Evolutionary conservation across 1,140 invertebrate species (phyloP), one percentile per base, ranked within the genome.

Genomic region (Tetramorium alpestre): DNA sequence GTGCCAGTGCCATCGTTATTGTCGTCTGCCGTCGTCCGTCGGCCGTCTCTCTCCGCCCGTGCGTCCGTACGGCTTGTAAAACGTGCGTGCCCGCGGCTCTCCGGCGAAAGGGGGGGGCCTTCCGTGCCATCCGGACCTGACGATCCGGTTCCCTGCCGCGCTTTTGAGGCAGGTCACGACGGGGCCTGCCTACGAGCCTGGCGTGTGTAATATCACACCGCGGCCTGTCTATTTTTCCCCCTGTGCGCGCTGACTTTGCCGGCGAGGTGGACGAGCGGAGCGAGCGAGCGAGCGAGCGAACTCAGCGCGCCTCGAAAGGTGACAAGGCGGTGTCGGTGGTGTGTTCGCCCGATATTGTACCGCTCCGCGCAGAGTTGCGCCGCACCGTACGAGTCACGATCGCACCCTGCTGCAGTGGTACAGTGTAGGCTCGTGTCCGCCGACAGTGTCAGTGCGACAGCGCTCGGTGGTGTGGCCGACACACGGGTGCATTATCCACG

Each of bases 1-100:
- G 90, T 91, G 85, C 86, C 86, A 89, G 90, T 89, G 89, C 75
- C 77, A 88, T 89, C 75, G 81, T 86, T 88, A 69, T 82, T 33
- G 41, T 86, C 47, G 41, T 86, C 47, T 13, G n/a, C 18, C 60
- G 62, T 77, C 75, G 80, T 90, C 76, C 51, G 77, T 84, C 85
- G 87, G 67, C 38, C 78, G 28, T 33, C 28, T 58, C 67, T 85
- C 41, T 82, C 62, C 60, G 56, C 69, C 69, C 81, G 64, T 87
- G 73, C 22, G 65, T 38, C 4, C 33, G 33, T 33, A 33, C 58
- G 56, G 33, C 28, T 13, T 25, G n/a, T 54, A 28, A 33, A 33
- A 44, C 49, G 64, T 47, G 51, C 33, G 62, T 54, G 51, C 22
- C 18, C 75, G 60, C 72, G 65, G 70, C 72, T 51, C 18, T n/a